Percentiles rank a stretch among this genome's conserved stretches.
Evolutionary conservation across 2,113 vertebrate genomes (phyloP).

Genomic region (Alosa alosa): DNA sequence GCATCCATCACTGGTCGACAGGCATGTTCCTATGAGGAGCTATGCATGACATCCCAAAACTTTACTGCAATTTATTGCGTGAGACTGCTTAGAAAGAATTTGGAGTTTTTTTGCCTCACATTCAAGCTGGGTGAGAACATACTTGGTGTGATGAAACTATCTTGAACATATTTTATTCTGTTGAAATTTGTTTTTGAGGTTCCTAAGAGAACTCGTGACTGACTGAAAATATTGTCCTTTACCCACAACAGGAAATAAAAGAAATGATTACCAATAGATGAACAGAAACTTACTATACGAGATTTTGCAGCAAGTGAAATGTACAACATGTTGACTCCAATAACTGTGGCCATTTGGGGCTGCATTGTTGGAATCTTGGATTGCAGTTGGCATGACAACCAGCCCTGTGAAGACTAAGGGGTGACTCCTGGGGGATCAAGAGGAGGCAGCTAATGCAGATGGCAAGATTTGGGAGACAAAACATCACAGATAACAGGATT

Average conservation of each 20-base stretch:
- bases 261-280: not conserved
- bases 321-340: not conserved
- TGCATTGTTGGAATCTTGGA: slow-evolving; percentile 14
- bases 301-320: not conserved
- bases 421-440: slow-evolving; percentile 3
- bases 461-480: slow-evolving; percentile 10
- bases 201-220: not conserved
- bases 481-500: slow-evolving; percentile 13
- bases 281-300: not conserved
- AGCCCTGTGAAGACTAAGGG: not conserved
- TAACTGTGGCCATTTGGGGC: not conserved
- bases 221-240: not conserved
- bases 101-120: not conserved
- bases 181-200: not conserved
- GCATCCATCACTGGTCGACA: not conserved
- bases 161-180: not conserved
- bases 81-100: not conserved
- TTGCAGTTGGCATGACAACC: slow-evolving; percentile 7
- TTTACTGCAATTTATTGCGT: not conserved
- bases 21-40: not conserved
- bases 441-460: not conserved
- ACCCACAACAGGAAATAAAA: not conserved
- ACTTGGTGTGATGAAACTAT: not conserved
- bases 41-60: not conserved
- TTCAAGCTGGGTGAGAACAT: not conserved